Evolutionary conservation across 2,888 invertebrate species (phyloP).

Genomic region (Scaptodrosophila latifasciaeformis): DNA sequence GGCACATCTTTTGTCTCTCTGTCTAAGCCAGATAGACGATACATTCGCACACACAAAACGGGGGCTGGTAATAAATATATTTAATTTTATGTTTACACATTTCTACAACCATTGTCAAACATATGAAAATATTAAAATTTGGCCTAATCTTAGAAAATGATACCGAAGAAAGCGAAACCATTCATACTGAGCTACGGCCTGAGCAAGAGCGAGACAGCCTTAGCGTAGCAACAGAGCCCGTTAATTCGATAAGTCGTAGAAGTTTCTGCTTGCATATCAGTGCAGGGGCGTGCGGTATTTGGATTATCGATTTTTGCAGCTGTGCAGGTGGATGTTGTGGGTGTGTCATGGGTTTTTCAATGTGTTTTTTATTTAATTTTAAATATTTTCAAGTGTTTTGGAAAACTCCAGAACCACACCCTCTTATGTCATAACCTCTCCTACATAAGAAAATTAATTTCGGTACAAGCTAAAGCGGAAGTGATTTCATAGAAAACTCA

Average conservation of each 20-base stretch:
- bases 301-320: slow-evolving; percentile 24
- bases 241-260: not conserved
- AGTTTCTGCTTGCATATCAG: not conserved
- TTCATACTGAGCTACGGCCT: not conserved
- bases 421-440: slow-evolving; percentile 27
- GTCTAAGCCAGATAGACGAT: too few relatives aligned
- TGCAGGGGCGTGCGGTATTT: not conserved
- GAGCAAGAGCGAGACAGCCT: not conserved
- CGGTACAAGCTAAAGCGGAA: not conserved
- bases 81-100: too few relatives aligned
- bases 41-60: too few relatives aligned
- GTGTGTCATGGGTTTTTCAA: slow-evolving; percentile 6
- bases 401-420: slow-evolving; percentile 20
- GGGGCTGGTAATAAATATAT: too few relatives aligned
- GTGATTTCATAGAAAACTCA: slow-evolving; percentile 8
- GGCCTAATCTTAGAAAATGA: too few relatives aligned
- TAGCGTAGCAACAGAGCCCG: not conserved
- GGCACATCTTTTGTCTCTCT: too few relatives aligned
- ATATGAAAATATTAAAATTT: too few relatives aligned
- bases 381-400: slow-evolving; percentile 26
- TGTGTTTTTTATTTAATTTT: slow-evolving; percentile 1
- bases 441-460: not conserved
- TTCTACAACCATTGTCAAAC: too few relatives aligned
- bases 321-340: not conserved
- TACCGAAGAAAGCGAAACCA: too few relatives aligned